These are phyloP conservation scores for Chlorospingus flavigularis DNA, from an alignment of 2,797 vertebrate genomes.

Conservation along the genomic window DNA sequence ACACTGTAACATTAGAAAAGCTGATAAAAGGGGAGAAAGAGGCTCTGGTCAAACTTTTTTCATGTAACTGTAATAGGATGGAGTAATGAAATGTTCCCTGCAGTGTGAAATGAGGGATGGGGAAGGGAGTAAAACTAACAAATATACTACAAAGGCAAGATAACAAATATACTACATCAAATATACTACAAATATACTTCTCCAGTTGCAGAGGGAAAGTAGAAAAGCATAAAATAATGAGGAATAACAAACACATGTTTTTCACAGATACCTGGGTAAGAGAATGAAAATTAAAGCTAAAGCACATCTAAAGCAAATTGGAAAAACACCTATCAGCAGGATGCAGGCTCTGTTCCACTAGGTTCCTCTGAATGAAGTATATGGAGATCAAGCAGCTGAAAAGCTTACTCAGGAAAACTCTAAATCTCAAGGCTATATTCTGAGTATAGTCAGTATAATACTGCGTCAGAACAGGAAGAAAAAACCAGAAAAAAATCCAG, in stretches of 20 bases:
- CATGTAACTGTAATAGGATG: neutral
- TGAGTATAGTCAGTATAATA: neutral
- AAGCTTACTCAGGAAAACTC: neutral
- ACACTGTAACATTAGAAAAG: neutral
- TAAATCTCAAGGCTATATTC: neutral
- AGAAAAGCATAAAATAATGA: neutral
- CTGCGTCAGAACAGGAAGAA: fast-evolving
- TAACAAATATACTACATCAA: neutral
- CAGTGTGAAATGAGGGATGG: neutral
- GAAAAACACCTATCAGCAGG: conserved; percentile 8
- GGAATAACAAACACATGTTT: neutral
- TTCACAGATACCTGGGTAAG: neutral
- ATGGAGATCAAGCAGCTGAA: neutral
- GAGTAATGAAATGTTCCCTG: neutral
- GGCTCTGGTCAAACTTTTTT: neutral
- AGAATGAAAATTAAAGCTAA: neutral
- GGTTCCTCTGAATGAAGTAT: neutral
- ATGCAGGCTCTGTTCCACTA: conserved; percentile 23
- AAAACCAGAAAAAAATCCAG: fast-evolving
- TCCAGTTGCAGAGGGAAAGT: neutral
- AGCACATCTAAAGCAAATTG: neutral
- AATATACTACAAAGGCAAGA: neutral
- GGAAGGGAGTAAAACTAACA: neutral
- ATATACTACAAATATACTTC: neutral
- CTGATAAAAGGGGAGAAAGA: neutral